A percentile compares a stretch with the other conserved stretches of the same genome.
Evolutionary conservation across 2,888 invertebrate genomes (phyloP).

Genomic region (Dolichopus griseipennis): DNA sequence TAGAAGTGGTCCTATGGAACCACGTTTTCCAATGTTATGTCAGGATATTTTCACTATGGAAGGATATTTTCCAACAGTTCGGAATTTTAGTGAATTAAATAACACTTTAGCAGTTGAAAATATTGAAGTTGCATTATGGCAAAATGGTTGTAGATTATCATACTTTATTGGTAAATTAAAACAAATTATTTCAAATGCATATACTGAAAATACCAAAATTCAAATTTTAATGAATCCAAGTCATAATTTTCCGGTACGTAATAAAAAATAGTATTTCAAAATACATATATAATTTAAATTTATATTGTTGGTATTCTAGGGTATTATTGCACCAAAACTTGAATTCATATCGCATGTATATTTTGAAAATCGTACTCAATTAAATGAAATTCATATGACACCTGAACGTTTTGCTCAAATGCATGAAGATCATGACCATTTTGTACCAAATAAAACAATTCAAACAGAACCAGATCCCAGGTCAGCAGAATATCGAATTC

Average conservation of each 20-base stretch:
- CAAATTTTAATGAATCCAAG: slow-evolving; percentile 39
- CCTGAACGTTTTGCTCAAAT: background rate
- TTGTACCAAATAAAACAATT: background rate
- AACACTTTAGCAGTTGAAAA: slow-evolving; percentile 31
- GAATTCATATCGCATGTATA: slow-evolving; percentile 32
- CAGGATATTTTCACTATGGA: slow-evolving; percentile 39
- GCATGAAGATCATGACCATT: slow-evolving; percentile 2
- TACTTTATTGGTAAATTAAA: slow-evolving; percentile 35
- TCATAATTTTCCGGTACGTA: slow-evolving; percentile 35
- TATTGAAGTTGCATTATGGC: slow-evolving; percentile 40
- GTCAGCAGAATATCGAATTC: slow-evolving; percentile 26
- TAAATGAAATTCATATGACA: slow-evolving; percentile 12
- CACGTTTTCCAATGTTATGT: slow-evolving; percentile 38
- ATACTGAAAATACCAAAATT: slow-evolving; percentile 30
- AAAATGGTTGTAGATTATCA: slow-evolving; percentile 39
- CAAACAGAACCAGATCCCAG: slow-evolving; percentile 17
- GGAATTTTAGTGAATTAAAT: slow-evolving; percentile 30
- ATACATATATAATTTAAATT: background rate
- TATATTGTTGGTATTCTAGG: slow-evolving; percentile 26
- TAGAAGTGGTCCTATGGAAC: slow-evolving; percentile 38
- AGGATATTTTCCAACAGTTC: slow-evolving; percentile 36
- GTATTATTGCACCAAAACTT: slow-evolving; percentile 39
- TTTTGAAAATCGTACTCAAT: slow-evolving; percentile 25
- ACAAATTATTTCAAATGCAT: slow-evolving; percentile 31
- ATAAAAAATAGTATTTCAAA: too few species aligned